Percentiles rank a stretch among this genome's conserved stretches.
These are phyloP conservation scores for Drepanosiphum platanoidis DNA, from an alignment of 2,888 invertebrate genomes.

Conservation along the genomic window DNA sequence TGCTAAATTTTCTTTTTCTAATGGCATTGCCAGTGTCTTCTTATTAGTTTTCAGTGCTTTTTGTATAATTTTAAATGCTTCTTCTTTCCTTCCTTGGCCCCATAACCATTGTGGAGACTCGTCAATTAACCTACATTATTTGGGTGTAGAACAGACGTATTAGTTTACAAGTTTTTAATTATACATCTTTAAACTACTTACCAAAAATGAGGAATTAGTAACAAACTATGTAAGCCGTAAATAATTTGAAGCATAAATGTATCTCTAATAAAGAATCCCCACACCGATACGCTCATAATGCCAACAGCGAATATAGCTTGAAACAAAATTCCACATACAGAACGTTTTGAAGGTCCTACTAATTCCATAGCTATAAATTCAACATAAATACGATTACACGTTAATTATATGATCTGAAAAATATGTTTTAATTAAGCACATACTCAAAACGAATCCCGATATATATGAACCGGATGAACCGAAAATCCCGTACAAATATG, in stretches of 20 bases:
- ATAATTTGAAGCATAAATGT: slow-evolving; percentile 79
- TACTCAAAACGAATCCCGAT: slow-evolving; percentile 71
- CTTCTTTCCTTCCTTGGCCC: slow-evolving; percentile 80
- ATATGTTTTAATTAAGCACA: slow-evolving; percentile 62
- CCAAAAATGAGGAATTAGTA: slow-evolving; percentile 80
- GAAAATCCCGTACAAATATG: slow-evolving; percentile 82
- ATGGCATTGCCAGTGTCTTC: slow-evolving; percentile 64
- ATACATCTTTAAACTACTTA: slow-evolving; percentile 64
- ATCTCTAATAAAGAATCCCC: slow-evolving; percentile 82
- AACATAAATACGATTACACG: background rate
- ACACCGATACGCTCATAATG: slow-evolving; percentile 83
- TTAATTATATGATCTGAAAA: background rate
- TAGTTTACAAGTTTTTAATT: background rate
- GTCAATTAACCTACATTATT: slow-evolving; percentile 76
- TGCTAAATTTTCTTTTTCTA: slow-evolving; percentile 67
- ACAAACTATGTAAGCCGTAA: slow-evolving; percentile 79
- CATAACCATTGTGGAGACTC: slow-evolving; percentile 90
- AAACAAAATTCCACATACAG: slow-evolving; percentile 82
- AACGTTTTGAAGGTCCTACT: slow-evolving; percentile 82
- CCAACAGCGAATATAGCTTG: slow-evolving; percentile 83
- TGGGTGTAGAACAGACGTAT: background rate
- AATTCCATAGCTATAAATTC: slow-evolving; percentile 76
- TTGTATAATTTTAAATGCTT: slow-evolving; percentile 79
- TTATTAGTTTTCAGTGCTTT: slow-evolving; percentile 79
- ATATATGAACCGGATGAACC: slow-evolving; percentile 84